These are phyloP conservation scores for Aricia agestis DNA, from an alignment of 1,140 invertebrate species.

Conservation along the genomic window DNA sequence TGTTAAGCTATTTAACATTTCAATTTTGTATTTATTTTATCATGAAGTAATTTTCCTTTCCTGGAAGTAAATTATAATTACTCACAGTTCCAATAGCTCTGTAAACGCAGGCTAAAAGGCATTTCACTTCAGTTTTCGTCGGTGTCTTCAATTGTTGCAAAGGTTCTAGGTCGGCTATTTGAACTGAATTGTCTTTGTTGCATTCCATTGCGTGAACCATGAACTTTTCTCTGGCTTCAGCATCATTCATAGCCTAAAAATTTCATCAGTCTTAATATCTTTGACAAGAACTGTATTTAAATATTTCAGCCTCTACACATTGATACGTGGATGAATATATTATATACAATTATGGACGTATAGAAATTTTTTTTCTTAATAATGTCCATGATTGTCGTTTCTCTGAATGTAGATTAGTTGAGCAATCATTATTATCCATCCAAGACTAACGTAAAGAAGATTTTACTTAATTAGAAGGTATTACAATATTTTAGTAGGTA, in stretches of 20 bases:
- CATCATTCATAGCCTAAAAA: constrained; percentile 44
- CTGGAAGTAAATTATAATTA: neutral
- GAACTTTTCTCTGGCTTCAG: constrained; percentile 45
- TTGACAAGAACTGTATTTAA: no score
- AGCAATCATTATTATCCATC: neutral
- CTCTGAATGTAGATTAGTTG: no score
- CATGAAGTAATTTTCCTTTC: no score
- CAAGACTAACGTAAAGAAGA: neutral
- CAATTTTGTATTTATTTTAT: no score
- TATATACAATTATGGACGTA: no score
- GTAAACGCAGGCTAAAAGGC: constrained; percentile 52
- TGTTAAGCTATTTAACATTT: no score
- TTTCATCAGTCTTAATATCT: neutral
- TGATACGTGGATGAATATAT: no score
- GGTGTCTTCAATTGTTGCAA: constrained; percentile 39
- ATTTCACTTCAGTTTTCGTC: constrained; percentile 40
- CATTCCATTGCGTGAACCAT: constrained; percentile 46
- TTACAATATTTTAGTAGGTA: neutral
- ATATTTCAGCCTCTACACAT: no score
- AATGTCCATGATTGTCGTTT: no score
- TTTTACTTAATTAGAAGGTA: neutral
- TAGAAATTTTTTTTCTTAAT: no score
- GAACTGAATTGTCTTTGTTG: constrained; percentile 40
- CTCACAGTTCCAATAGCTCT: constrained; percentile 35
- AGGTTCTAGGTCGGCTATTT: constrained; percentile 39